Evolutionary conservation across 1,140 invertebrate species (phyloP).

Genomic region (Pachypsylla venusta): DNA sequence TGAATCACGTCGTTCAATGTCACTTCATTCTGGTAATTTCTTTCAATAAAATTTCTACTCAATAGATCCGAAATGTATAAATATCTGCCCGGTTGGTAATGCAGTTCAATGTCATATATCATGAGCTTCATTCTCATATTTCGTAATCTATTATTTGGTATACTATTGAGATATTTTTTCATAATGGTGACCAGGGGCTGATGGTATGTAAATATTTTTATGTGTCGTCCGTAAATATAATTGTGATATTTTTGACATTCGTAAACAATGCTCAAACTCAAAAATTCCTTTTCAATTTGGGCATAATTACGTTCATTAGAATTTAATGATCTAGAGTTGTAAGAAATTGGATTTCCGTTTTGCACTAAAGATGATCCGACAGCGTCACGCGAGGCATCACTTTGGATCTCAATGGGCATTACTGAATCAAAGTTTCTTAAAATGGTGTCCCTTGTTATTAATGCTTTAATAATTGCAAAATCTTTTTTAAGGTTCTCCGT

Average conservation of each 20-base stretch:
- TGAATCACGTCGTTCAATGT: too few species aligned
- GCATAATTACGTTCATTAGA: too few species aligned
- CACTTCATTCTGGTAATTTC: too few species aligned
- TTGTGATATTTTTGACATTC: constrained; percentile 26
- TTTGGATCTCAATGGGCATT: constrained; percentile 22
- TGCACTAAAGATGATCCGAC: constrained; percentile 24
- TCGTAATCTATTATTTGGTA: too few species aligned
- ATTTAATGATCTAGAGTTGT: constrained; percentile 27
- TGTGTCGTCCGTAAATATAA: constrained; percentile 24
- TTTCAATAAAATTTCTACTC: too few species aligned
- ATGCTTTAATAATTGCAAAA: constrained; percentile 21
- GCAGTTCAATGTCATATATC: constrained; percentile 27
- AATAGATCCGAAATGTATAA: constrained; percentile 27
- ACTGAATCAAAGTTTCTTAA: constrained; percentile 21
- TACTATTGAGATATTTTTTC: constrained; percentile 20
- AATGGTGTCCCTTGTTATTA: constrained; percentile 17
- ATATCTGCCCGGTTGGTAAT: constrained; percentile 23
- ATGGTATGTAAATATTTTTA: constrained; percentile 28
- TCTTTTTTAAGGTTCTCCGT: constrained; percentile 11
- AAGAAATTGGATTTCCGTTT: constrained; percentile 29
- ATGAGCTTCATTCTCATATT: constrained; percentile 29
- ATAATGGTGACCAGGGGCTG: constrained; percentile 27
- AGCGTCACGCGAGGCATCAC: constrained; percentile 25
- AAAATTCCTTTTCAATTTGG: constrained; percentile 28
- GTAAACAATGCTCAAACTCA: constrained; percentile 24